Evolutionary conservation across 2,888 invertebrate species (phyloP), one percentile per base, ranked within the genome.

Genomic region (Drosophila macrospina): DNA sequence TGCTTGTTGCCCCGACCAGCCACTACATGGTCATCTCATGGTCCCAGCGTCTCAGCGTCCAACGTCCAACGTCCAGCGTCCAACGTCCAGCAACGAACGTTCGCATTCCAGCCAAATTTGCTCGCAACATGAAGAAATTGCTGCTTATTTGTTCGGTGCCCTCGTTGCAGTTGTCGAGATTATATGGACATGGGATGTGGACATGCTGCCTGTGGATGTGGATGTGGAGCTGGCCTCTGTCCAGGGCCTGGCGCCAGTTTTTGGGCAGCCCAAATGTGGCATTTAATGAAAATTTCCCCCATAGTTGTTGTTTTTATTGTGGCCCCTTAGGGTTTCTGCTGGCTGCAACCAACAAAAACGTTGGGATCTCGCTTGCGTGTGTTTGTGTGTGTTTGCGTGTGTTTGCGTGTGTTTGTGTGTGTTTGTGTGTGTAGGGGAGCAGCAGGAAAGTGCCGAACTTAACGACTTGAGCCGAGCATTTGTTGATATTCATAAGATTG

Each of bases 201-300:
- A 55, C 48, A 56, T 50, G 68, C 42, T 20, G 60, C 52, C 39
- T 55, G 44, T 62, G 73, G 30, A 15, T 32, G 15, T 15, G 44
- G 50, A 4, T 39, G 65, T 16, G 30, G 52, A n/a, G 28, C 6
- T 28, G 28, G 44, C 54, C 59, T 41, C 11, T 61, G 82, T 73
- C 74, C 82, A 36, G 36, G 13, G 42, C 54, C 55, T 90, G 90
- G 90, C 90, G 90, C 90, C 90, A 90, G 89, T 86, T 89, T 86
- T 83, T 76, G 81, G 55, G 69, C 72, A 62, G 84, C 87, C 85
- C 87, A 87, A 84, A 84, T 85, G 85, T 83, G 83, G 84, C 80
- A 79, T 88, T 90, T 90, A 90, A 90, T 90, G 90, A 90, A 90
- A 90, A 82, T 87, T 82, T 50, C 65, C 65, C 69, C 61, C 68